Evolutionary conservation across 2,888 invertebrate species (phyloP), one percentile per base, ranked within the genome.

Genomic region (Plemyria rubiginata): DNA sequence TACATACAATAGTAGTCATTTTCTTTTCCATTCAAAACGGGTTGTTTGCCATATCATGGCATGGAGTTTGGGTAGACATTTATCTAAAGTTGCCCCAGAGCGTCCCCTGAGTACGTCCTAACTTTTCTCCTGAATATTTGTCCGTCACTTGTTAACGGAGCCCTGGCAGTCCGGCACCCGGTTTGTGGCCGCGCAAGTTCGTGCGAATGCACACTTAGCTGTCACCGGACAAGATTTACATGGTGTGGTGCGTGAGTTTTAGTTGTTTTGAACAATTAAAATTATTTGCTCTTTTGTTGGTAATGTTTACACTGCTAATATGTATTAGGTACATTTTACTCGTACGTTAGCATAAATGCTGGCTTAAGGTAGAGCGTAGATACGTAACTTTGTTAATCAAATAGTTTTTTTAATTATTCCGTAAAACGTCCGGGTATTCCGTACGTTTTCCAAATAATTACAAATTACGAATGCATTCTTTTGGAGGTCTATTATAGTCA

Each of bases 71-170:
- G 0, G 32, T 7, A 8, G 7, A 32, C 32, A 32, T 49, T 7
- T 48, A 57, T 28, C 29, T 52, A 28, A n/a, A 12, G 40, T 38
- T 29, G 32, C 50, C 62, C 54, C 68, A 51, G 48, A 45, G 13
- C n/a, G 13, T 29, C 29, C 8, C 52, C 61, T 67, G 55, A 61
- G 49, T 61, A 65, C 63, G 49, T 55, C 66, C 60, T 66, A 92
- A 92, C 87, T 92, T 92, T 89, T 82, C 90, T 86, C 85, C 85
- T 91, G 90, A 91, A 91, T 92, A 92, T 91, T 90, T 84, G 77
- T 74, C 68, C 75, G 71, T 74, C 76, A 78, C 84, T 87, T 88
- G 89, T 91, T 91, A 90, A 91, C 88, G 85, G 84, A 49, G 28
- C 12, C 56, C 79, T 80, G 74, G 65, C 74, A 78, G 75, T 80